Conservation (phyloP, 2,888 invertebrate genomes). For the Laspeyria flexula region DNA sequence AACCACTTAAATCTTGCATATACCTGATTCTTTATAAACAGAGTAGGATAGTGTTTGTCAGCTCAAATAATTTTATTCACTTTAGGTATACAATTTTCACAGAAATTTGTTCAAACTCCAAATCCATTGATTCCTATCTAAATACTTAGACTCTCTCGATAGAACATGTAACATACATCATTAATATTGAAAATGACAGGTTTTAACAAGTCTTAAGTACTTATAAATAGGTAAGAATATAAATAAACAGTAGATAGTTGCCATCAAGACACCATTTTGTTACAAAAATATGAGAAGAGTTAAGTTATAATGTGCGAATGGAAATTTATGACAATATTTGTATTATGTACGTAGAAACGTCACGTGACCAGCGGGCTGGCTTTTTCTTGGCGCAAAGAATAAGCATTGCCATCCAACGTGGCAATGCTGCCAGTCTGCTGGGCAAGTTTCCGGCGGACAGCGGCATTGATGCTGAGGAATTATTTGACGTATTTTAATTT, state of each 20-base stretch:
- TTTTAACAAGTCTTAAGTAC: slow-evolving; percentile 20
- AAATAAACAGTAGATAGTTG: slow-evolving; percentile 23
- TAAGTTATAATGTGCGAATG: slow-evolving; percentile 32
- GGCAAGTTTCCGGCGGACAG: no score
- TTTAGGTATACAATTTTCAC: not conserved
- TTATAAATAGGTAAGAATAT: slow-evolving; percentile 14
- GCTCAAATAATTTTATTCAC: no score
- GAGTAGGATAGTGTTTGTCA: no score
- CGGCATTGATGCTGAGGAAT: no score
- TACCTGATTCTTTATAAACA: no score
- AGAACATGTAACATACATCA: slow-evolving; percentile 26
- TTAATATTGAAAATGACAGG: slow-evolving; percentile 21
- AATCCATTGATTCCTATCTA: slow-evolving; percentile 44
- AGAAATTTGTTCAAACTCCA: slow-evolving; percentile 24
- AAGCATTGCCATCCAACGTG: no score
- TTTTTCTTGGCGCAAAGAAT: no score
- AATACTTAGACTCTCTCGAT: slow-evolving; percentile 39
- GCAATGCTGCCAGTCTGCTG: no score
- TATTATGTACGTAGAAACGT: no score
- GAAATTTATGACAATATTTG: not conserved
- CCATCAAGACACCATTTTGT: slow-evolving; percentile 22
- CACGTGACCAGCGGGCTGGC: no score
- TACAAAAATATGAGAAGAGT: slow-evolving; percentile 27
- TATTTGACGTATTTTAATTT: no score
- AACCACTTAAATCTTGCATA: no score